Conservation (phyloP, 2,113 vertebrate genomes). For the Rattus rattus region DNA sequence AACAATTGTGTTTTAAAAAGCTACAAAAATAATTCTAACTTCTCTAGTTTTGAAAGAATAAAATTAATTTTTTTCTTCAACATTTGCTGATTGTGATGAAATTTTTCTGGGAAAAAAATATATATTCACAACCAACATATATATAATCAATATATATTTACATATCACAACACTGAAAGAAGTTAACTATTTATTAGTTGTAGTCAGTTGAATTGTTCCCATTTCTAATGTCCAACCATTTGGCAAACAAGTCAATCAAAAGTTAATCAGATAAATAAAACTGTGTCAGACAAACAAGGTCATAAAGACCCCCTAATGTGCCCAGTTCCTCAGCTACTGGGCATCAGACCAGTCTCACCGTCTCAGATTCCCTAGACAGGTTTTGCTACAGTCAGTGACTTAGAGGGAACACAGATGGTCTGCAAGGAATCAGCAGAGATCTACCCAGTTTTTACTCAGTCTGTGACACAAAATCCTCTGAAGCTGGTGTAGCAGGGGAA, state of each 20-base stretch:
- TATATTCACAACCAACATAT: not conserved
- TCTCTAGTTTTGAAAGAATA: not conserved
- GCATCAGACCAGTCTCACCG: not conserved
- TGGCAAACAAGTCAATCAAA: not conserved
- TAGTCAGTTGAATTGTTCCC: not conserved
- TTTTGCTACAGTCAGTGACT: not conserved
- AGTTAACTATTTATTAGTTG: not conserved
- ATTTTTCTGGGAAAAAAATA: not conserved
- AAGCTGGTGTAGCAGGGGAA: not conserved
- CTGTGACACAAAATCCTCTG: not conserved
- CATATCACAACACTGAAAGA: not conserved
- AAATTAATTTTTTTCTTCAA: conserved; percentile 17
- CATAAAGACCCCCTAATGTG: not conserved
- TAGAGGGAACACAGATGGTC: not conserved
- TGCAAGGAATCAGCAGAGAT: not conserved
- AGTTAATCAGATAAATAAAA: not conserved
- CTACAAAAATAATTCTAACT: not conserved
- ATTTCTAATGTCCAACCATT: not conserved
- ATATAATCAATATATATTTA: no score
- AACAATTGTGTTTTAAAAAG: not conserved
- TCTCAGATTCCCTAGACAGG: not conserved
- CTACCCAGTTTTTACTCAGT: not conserved
- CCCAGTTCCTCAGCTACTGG: not conserved
- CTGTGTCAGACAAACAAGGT: not conserved
- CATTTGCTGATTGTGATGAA: not conserved